Percentiles rank a stretch among this genome's conserved stretches.
Evolutionary conservation across 2,888 invertebrate species (phyloP).

Genomic region (Choreutis nemorana): DNA sequence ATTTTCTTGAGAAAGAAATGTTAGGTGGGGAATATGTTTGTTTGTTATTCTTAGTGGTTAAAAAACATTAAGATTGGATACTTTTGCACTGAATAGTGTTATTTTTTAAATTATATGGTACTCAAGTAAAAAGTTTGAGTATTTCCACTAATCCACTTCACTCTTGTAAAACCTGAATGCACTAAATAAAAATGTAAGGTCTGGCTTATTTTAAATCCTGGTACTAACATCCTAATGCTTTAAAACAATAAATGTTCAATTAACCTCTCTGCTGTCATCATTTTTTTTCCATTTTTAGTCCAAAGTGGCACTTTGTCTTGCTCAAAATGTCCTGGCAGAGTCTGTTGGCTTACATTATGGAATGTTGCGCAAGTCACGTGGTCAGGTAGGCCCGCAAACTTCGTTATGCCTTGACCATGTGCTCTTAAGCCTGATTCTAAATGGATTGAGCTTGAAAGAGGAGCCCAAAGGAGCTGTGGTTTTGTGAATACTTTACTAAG

Average conservation of each 20-base stretch:
- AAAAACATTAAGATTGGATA: no score
- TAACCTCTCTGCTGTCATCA: conserved; percentile 68
- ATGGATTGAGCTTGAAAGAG: conserved; percentile 73
- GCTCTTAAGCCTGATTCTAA: conserved; percentile 71
- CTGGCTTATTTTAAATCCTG: no score
- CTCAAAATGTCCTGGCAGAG: conserved; percentile 77
- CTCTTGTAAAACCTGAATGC: no score
- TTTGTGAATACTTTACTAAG: conserved; percentile 69
- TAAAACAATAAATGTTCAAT: neutral
- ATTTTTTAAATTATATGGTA: neutral
- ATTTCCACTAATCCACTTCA: no score
- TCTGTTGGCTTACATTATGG: conserved; percentile 74
- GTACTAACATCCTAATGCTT: no score
- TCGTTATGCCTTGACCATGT: conserved; percentile 70
- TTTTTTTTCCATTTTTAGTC: conserved; percentile 78
- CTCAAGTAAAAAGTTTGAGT: no score
- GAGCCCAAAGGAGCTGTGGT: conserved; percentile 73
- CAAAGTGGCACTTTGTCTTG: conserved; percentile 77
- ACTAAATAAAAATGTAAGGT: neutral
- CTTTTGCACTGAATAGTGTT: neutral
- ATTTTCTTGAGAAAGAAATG: no score
- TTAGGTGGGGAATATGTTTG: no score
- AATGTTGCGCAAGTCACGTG: conserved; percentile 61
- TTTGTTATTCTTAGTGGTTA: no score
- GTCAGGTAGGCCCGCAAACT: conserved; percentile 72